Conservation (phyloP, 2,797 vertebrate species). For the Rhinophrynus dorsalis region DNA sequence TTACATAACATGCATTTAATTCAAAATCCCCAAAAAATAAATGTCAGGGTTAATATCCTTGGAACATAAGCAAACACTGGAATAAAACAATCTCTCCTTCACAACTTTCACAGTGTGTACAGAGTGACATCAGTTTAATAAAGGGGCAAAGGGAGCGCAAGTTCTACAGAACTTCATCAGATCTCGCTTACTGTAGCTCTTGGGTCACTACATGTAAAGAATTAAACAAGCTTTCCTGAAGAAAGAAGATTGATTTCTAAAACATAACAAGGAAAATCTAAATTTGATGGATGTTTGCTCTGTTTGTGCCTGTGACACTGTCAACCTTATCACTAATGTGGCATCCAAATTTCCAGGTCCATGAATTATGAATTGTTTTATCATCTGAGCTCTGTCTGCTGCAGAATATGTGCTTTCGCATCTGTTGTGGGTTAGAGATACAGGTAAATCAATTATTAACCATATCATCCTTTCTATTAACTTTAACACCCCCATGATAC, state of each 20-base stretch:
- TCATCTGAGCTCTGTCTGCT: background rate
- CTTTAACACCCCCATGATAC: slow-evolving; percentile 24
- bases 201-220: background rate
- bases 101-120: slow-evolving; percentile 17
- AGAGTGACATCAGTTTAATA: slow-evolving; percentile 17
- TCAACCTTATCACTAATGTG: slow-evolving; percentile 34
- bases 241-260: slow-evolving; percentile 30
- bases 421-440: slow-evolving; percentile 25
- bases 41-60: slow-evolving; percentile 19
- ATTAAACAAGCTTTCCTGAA: slow-evolving; percentile 11
- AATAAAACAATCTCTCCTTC: background rate
- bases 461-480: slow-evolving; percentile 34
- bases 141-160: background rate
- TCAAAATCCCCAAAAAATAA: slow-evolving; percentile 6
- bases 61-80: slow-evolving; percentile 17
- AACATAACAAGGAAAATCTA: slow-evolving; percentile 38
- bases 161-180: background rate
- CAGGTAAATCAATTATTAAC: slow-evolving; percentile 48
- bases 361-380: slow-evolving; percentile 42
- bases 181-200: background rate
- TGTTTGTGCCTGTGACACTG: slow-evolving; percentile 23
- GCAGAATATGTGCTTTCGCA: slow-evolving; percentile 22
- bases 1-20: slow-evolving; percentile 14
- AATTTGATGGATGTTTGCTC: slow-evolving; percentile 39
- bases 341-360: slow-evolving; percentile 33